These are phyloP conservation scores for Morinoia aosen DNA, from an alignment of 2,888 invertebrate species.

Conservation along the genomic window DNA sequence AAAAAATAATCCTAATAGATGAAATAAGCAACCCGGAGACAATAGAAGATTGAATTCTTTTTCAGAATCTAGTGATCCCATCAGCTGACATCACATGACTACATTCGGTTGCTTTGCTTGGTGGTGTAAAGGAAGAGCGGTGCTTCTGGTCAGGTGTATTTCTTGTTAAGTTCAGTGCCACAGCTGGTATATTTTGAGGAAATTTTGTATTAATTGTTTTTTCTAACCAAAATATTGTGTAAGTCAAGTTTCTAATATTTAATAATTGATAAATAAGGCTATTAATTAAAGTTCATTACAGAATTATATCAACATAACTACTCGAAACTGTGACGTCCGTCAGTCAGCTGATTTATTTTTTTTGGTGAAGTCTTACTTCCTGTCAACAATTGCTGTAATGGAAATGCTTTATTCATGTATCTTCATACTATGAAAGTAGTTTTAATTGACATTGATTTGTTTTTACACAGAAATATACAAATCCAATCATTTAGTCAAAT, in stretches of 20 bases:
- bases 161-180: neutral
- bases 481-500: too few relatives aligned
- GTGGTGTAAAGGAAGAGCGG: neutral
- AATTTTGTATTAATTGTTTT: neutral
- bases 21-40: neutral
- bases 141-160: neutral
- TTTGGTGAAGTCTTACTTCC: too few relatives aligned
- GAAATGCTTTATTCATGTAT: too few relatives aligned
- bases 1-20: neutral
- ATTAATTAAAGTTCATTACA: neutral
- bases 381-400: too few relatives aligned
- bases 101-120: neutral
- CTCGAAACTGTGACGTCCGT: too few relatives aligned
- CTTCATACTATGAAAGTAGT: too few relatives aligned
- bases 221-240: neutral
- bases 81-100: slow-evolving; percentile 50
- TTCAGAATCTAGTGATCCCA: slow-evolving; percentile 28
- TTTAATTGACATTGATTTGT: too few relatives aligned
- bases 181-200: neutral
- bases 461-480: too few relatives aligned
- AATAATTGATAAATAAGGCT: neutral
- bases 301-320: neutral
- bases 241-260: neutral
- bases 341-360: neutral
- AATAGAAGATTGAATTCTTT: neutral